phyloP scores from a whole-genome alignment of 2,888 invertebrate genomes.

The Pemphredon lugubris region DNA sequence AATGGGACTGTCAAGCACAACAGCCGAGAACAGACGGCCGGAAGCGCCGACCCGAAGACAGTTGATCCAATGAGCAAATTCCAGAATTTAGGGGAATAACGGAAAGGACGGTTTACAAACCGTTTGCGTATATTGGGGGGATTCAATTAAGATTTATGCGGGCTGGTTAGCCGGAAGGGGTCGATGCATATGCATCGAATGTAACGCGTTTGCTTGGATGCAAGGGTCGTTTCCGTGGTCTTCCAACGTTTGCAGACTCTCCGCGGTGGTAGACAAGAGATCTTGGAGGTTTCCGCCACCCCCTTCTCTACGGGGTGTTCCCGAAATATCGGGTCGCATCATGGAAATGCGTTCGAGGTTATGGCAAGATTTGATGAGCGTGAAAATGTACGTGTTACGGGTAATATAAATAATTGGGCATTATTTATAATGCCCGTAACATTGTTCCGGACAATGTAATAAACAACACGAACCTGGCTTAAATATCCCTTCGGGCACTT shows the following conservation, averaged over 20 bases:
- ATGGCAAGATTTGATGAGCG: not conserved
- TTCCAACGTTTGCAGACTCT: constrained; percentile 49
- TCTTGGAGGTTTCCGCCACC: constrained; percentile 25
- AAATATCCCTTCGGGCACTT: too few relatives aligned
- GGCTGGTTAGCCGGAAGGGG: constrained; percentile 62
- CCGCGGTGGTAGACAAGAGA: constrained; percentile 11
- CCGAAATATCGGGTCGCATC: too few relatives aligned
- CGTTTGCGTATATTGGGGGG: constrained; percentile 52
- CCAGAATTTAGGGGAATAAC: constrained; percentile 34
- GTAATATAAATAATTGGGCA: too few relatives aligned
- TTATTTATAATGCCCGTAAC: too few relatives aligned
- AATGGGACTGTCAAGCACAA: too few relatives aligned
- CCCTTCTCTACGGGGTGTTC: too few relatives aligned
- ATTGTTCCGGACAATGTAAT: too few relatives aligned
- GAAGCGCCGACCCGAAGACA: not conserved
- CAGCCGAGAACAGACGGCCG: too few relatives aligned
- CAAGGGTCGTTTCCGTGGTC: constrained; percentile 40
- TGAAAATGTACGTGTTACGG: too few relatives aligned
- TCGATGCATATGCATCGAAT: constrained; percentile 71
- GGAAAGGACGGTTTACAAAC: constrained; percentile 53
- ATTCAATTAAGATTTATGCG: constrained; percentile 66
- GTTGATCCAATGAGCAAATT: constrained; percentile 2
- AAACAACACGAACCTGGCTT: too few relatives aligned
- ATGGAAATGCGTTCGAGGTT: too few relatives aligned
- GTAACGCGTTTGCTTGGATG: constrained; percentile 67